Percentiles rank a stretch among this genome's conserved stretches.
Evolutionary conservation across 2,888 invertebrate species (phyloP).

Genomic region (Limenitis camilla): DNA sequence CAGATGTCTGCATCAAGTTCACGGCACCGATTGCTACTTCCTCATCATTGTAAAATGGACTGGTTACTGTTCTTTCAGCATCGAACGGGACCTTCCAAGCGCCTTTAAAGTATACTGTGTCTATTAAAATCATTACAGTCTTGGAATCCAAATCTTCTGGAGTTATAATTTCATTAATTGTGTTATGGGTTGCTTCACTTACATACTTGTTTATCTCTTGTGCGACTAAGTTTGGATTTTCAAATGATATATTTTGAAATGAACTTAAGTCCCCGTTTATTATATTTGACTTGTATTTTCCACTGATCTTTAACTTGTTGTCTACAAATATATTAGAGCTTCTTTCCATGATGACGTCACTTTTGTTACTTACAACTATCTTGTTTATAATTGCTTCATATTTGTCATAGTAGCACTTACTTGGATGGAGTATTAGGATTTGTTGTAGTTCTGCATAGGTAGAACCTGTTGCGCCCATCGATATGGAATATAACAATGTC

Average conservation of each 20-base stretch:
- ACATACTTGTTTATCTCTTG: constrained; percentile 47
- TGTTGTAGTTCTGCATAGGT: constrained; percentile 42
- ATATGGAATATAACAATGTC: constrained; percentile 45
- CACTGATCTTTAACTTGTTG: constrained; percentile 31
- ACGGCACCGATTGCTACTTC: constrained; percentile 44
- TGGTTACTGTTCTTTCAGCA: constrained; percentile 38
- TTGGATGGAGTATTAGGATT: constrained; percentile 40
- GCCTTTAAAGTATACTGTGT: constrained; percentile 58
- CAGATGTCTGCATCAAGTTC: constrained; percentile 35
- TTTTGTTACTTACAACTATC: constrained; percentile 23
- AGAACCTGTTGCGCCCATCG: constrained; percentile 45
- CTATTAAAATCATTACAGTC: constrained; percentile 42
- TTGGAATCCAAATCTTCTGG: constrained; percentile 40
- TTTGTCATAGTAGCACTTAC: constrained; percentile 49
- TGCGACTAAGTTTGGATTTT: constrained; percentile 35
- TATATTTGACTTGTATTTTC: constrained; percentile 33
- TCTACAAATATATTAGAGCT: constrained; percentile 49
- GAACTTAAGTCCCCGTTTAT: constrained; percentile 34
- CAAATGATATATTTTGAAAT: constrained; percentile 38
- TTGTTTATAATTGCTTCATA: constrained; percentile 41
- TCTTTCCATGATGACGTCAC: constrained; percentile 38
- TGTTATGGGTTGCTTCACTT: constrained; percentile 42
- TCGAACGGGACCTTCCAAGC: constrained; percentile 45
- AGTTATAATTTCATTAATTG: constrained; percentile 48
- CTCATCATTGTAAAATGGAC: constrained; percentile 45